phyloP scores from a whole-genome alignment of 2,113 vertebrate species.

The Hystrix cristata region DNA sequence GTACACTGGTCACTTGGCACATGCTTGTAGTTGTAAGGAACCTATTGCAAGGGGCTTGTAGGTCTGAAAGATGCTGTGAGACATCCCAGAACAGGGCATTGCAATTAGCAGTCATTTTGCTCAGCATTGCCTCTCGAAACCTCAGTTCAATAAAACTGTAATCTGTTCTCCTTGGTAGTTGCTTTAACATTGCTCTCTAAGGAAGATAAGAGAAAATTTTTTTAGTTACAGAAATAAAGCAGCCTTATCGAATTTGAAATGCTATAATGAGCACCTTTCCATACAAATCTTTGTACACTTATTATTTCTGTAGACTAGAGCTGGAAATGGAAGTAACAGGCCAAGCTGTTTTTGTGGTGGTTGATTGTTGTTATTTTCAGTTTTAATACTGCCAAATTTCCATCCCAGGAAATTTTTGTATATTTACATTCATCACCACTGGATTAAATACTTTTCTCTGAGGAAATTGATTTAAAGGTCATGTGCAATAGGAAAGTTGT shows the following conservation, averaged over 20 bases:
- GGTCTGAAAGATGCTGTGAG: not conserved
- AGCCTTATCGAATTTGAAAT: not conserved
- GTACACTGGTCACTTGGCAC: not conserved
- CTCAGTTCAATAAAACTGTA: not conserved
- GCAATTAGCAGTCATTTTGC: not conserved
- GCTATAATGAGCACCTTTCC: not conserved
- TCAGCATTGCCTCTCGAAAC: not conserved
- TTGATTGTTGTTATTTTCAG: not conserved
- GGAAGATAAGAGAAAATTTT: not conserved
- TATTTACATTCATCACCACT: not conserved
- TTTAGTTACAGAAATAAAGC: conserved; percentile 6
- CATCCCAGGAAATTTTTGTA: not conserved
- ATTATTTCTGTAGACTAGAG: not conserved
- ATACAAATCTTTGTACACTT: not conserved
- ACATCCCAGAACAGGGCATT: not conserved
- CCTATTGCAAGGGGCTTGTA: not conserved
- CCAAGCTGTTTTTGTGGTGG: not conserved
- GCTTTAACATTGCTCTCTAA: not conserved
- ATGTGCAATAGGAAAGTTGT: not conserved
- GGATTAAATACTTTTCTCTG: not conserved
- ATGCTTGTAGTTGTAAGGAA: not conserved
- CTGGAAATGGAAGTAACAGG: not conserved
- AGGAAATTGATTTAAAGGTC: conserved; percentile 9
- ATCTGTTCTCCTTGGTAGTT: not conserved
- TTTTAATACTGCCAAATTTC: not conserved